Evolutionary conservation across 2,113 vertebrate genomes (phyloP).

Genomic region (Hystrix cristata): DNA sequence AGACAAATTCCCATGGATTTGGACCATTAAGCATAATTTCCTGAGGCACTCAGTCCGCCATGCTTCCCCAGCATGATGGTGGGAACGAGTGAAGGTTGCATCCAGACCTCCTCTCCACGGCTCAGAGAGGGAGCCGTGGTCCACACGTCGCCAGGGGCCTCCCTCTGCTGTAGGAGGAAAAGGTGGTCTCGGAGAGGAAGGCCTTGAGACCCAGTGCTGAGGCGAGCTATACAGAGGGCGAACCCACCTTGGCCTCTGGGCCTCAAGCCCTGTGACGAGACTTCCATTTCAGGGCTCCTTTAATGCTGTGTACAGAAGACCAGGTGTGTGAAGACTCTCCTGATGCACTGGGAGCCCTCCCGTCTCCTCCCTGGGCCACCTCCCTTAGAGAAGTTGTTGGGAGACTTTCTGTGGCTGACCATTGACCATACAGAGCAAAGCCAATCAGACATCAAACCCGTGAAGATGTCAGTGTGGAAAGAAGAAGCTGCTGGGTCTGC

Average conservation of each 20-base stretch:
- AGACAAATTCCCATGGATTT: not conserved
- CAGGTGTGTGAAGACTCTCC: not conserved
- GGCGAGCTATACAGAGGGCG: no score
- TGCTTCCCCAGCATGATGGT: not conserved
- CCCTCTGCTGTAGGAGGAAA: not conserved
- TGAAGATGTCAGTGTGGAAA: not conserved
- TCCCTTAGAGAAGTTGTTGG: not conserved
- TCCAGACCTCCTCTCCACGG: not conserved
- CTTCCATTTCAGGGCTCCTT: not conserved
- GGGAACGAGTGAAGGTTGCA: not conserved
- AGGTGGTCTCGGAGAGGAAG: not conserved
- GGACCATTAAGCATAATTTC: not conserved
- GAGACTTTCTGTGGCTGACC: not conserved
- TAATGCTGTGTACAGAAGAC: not conserved
- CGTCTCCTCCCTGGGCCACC: not conserved
- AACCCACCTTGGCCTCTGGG: not conserved
- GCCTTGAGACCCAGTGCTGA: not conserved
- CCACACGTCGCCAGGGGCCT: not conserved
- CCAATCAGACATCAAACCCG: not conserved
- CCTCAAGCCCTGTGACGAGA: fast-evolving
- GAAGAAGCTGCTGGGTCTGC: not conserved
- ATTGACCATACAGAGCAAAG: not conserved
- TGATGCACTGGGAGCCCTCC: not conserved
- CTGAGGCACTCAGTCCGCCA: not conserved
- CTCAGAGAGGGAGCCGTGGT: no score